phyloP scores from a whole-genome alignment of 64 coral and sea anemone species.

The Pachyseris speciosa region DNA sequence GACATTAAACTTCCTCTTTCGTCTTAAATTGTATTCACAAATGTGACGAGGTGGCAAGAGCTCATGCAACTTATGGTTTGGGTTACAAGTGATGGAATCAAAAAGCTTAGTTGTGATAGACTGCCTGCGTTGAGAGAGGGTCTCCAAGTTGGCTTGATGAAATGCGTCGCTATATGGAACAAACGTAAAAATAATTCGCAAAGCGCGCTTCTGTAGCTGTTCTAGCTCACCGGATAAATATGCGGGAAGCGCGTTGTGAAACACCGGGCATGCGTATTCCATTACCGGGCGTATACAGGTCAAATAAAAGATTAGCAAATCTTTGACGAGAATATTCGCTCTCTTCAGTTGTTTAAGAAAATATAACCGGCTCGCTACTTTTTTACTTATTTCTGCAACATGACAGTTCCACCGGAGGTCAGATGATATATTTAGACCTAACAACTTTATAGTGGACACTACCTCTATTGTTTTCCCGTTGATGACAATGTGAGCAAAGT shows the following conservation, averaged over 20 bases:
- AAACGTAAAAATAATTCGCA: slow-evolving; percentile 11
- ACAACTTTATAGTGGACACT: slow-evolving; percentile 45
- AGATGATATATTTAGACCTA: slow-evolving; percentile 22
- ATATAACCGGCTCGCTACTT: not conserved
- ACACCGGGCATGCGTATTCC: slow-evolving; percentile 53
- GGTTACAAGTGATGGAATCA: slow-evolving; percentile 17
- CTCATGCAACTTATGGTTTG: slow-evolving; percentile 21
- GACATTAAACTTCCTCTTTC: slow-evolving; percentile 10
- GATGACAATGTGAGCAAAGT: slow-evolving; percentile 42
- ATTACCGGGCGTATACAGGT: slow-evolving; percentile 34
- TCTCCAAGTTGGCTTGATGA: not conserved
- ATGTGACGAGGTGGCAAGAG: slow-evolving; percentile 10
- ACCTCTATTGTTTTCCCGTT: slow-evolving; percentile 40
- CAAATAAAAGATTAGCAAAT: slow-evolving; percentile 36
- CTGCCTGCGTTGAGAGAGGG: not conserved
- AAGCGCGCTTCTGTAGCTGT: slow-evolving; percentile 6
- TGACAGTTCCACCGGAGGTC: slow-evolving; percentile 29
- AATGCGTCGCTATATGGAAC: not conserved
- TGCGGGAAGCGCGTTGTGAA: slow-evolving; percentile 20
- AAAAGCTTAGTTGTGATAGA: slow-evolving; percentile 26
- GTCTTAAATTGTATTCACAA: slow-evolving; percentile 9
- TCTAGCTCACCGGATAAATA: slow-evolving; percentile 18
- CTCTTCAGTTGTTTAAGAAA: slow-evolving; percentile 30
- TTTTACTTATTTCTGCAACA: slow-evolving; percentile 15
- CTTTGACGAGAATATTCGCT: slow-evolving; percentile 22